Evolutionary conservation across 1,140 invertebrate genomes (phyloP).

Genomic region (Sitobion miscanthi): DNA sequence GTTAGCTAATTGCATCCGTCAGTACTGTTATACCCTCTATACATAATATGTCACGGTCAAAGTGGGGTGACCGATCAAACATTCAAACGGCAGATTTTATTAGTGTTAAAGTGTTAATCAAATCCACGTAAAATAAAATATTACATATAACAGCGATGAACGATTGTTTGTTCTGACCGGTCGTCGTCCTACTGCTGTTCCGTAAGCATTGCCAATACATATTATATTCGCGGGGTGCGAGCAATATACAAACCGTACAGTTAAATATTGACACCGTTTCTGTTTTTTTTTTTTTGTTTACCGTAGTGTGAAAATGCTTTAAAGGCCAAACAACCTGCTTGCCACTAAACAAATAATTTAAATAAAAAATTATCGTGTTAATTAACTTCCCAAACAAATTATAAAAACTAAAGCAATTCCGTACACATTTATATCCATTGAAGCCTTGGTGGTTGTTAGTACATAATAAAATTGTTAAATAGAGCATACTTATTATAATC

Average conservation of each 20-base stretch:
- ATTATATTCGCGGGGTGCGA: not conserved
- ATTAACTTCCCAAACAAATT: not conserved
- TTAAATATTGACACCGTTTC: not conserved
- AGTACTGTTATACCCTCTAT: not conserved
- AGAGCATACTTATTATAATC: not conserved
- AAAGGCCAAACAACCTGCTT: not conserved
- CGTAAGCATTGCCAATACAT: not conserved
- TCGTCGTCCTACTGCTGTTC: not conserved
- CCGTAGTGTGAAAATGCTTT: not conserved
- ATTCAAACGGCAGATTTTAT: not conserved
- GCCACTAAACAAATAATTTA: not conserved
- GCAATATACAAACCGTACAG: not conserved
- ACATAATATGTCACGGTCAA: not conserved
- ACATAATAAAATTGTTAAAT: not conserved
- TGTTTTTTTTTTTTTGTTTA: not conserved
- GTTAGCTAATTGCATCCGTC: not conserved
- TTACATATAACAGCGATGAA: not conserved
- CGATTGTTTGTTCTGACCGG: not conserved
- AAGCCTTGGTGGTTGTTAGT: not conserved
- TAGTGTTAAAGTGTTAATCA: slow-evolving; percentile 4
- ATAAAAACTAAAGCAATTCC: not conserved
- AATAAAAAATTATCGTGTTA: not conserved
- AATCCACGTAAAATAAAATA: not conserved
- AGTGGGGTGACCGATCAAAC: not conserved
- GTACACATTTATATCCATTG: not conserved